Base-by-base conservation (phyloP, 2,113 vertebrate genomes). In the Athene cunicularia region DNA sequence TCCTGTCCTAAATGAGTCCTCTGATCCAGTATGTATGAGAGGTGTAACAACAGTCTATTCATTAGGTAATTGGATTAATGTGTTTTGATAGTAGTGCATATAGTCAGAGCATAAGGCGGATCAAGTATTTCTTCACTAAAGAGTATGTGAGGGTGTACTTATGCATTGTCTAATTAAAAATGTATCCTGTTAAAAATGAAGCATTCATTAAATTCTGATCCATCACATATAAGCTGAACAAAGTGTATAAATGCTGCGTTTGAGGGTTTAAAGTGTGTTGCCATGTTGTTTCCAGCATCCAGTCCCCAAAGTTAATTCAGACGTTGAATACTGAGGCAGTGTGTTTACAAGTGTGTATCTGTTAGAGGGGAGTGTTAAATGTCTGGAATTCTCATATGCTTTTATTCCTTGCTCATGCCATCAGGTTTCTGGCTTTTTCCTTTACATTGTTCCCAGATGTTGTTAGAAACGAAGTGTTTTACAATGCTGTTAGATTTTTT, bases 391-490 rank as follows among this genome's bases (percentile, higher is more conserved):
- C 63, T 76, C 33, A 12, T 62, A 30, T 77, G 52, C 41, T 75
- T 63, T 75, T 93, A 37, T 56, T 81, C 21, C 3, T 79, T 49
- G 91, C 19, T 28, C 26, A 28, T 71, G 21, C 50, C 6, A 6
- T 66, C 50, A 79, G 35, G 12, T 93, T 96, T 93, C 66, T 95
- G 91, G 9, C 19, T 81, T 19, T 70, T 70, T 70, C 72, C 93
- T 93, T 87, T 87, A 75, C 91, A 85, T 75, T 90, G 35, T 84
- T 92, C 77, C 70, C 70, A 93, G 76, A 71, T 89, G 60, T 90
- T 95, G 79, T 95, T 96, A 95, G 83, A 76, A 93, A 72, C 81
- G 21, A 84, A 95, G 39, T 49, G 23, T 79, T 92, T 76, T 63
- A 55, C 64, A 62, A 1, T 82, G 62, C 60, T 82, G 66, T 91